Evolutionary conservation across 2,797 vertebrate species (phyloP).

Genomic region (Pipistrellus nathusii): DNA sequence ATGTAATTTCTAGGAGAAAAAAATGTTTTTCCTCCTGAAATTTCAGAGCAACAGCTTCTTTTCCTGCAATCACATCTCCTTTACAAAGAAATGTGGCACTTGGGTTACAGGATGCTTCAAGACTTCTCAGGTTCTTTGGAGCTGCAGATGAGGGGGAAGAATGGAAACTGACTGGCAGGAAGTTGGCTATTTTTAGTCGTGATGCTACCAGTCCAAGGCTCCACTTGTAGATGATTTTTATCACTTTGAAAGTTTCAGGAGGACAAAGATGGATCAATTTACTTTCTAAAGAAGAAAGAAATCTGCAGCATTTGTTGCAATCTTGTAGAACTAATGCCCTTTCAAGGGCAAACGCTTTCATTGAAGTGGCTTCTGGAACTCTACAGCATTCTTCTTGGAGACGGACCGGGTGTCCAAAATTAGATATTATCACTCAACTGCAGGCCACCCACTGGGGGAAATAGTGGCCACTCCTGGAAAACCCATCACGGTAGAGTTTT

Average conservation of each 20-base stretch:
- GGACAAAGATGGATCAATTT: slow-evolving; percentile 78
- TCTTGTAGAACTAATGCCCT: slow-evolving; percentile 66
- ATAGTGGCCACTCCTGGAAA: not conserved
- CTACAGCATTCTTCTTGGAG: not conserved
- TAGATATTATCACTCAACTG: slow-evolving; percentile 41
- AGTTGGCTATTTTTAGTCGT: slow-evolving; percentile 76
- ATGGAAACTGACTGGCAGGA: slow-evolving; percentile 15
- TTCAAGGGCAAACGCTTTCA: slow-evolving; percentile 45
- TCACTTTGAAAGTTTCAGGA: slow-evolving; percentile 68
- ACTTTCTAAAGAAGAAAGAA: slow-evolving; percentile 68
- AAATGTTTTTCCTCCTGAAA: not conserved
- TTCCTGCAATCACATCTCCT: not conserved
- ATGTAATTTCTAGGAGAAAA: slow-evolving; percentile 39
- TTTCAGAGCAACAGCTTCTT: slow-evolving; percentile 48
- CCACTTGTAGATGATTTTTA: slow-evolving; percentile 65
- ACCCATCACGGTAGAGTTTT: not conserved
- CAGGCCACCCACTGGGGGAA: not conserved
- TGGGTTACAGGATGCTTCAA: slow-evolving; percentile 42
- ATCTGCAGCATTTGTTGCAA: slow-evolving; percentile 23
- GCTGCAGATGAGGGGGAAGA: slow-evolving; percentile 45
- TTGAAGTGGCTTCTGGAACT: slow-evolving; percentile 53
- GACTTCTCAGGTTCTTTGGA: slow-evolving; percentile 57
- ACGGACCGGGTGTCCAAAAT: slow-evolving; percentile 46
- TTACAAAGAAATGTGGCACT: not conserved
- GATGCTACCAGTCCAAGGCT: slow-evolving; percentile 43